Percentiles rank a stretch among this genome's conserved stretches.
These are phyloP conservation scores for Ammodramus savannarum DNA, from an alignment of 2,113 vertebrate genomes.

Conservation along the genomic window DNA sequence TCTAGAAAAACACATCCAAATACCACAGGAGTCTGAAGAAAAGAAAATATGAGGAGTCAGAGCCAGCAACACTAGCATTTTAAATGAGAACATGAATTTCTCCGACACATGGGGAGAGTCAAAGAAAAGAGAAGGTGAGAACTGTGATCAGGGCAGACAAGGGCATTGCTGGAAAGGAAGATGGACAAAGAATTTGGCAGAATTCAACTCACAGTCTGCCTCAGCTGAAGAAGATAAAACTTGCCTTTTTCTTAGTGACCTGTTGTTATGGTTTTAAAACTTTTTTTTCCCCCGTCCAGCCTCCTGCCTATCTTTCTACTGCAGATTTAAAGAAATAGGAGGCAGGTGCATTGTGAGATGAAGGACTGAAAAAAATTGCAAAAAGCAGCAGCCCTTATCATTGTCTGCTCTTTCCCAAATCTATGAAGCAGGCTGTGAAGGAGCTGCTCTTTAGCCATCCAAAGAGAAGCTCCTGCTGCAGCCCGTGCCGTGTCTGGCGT, in stretches of 20 bases:
- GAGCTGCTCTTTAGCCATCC: background rate
- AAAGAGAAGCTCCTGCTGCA: background rate
- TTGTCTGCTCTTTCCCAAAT: background rate
- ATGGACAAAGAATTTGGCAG: background rate
- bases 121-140: background rate
- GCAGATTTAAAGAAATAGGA: background rate
- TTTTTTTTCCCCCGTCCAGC: background rate
- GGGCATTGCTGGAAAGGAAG: background rate
- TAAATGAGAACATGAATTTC: background rate
- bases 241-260: background rate
- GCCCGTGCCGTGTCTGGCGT: accelerated
- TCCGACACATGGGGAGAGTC: background rate
- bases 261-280: background rate
- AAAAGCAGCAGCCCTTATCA: background rate
- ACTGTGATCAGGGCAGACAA: background rate
- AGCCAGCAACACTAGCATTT: background rate
- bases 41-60: background rate
- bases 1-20: background rate
- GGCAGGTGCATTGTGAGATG: background rate
- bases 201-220: background rate
- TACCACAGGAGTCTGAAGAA: background rate
- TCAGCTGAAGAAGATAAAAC: background rate
- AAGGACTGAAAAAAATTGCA: background rate
- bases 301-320: background rate
- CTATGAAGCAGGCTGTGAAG: background rate